These are phyloP conservation scores for Crypturellus tataupa DNA, from an alignment of 2,797 vertebrate species.

Conservation along the genomic window DNA sequence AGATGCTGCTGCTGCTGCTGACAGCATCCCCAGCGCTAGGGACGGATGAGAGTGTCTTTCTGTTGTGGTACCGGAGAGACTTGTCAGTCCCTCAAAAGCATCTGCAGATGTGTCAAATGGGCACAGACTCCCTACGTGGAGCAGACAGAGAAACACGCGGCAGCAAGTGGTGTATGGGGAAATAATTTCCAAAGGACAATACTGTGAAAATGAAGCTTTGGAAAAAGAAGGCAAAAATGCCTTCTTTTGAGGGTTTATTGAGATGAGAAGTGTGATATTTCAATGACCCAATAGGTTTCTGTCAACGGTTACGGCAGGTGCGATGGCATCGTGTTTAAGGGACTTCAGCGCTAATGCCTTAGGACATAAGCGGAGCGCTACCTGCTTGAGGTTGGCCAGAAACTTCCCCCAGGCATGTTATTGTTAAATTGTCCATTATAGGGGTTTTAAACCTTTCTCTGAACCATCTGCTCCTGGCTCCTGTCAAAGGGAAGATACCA, in stretches of 20 bases:
- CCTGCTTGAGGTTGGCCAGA: slow-evolving; percentile 3
- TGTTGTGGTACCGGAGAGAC: not conserved
- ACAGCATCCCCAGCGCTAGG: not conserved
- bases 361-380: not conserved
- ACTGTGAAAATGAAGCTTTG: not conserved
- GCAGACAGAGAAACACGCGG: not conserved
- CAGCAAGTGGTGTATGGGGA: not conserved
- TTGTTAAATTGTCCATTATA: not conserved
- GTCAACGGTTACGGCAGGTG: not conserved
- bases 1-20: slow-evolving; percentile 1
- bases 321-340: not conserved
- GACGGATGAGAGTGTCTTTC: not conserved
- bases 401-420: not conserved
- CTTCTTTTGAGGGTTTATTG: not conserved
- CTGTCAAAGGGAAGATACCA: slow-evolving; percentile 2
- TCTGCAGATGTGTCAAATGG: slow-evolving; percentile 25
- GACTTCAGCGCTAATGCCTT: not conserved
- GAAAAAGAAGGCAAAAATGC: not conserved
- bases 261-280: slow-evolving; percentile 22
- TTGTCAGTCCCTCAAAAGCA: slow-evolving; percentile 26
- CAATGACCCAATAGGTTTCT: not conserved
- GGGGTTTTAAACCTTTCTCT: slow-evolving; percentile 13
- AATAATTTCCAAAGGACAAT: slow-evolving; percentile 32
- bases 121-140: not conserved
- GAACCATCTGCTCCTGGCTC: slow-evolving; percentile 42